Percentiles rank a stretch among this genome's conserved stretches.
phyloP scores from a whole-genome alignment of 2,797 vertebrate species.

The Morus bassanus region DNA sequence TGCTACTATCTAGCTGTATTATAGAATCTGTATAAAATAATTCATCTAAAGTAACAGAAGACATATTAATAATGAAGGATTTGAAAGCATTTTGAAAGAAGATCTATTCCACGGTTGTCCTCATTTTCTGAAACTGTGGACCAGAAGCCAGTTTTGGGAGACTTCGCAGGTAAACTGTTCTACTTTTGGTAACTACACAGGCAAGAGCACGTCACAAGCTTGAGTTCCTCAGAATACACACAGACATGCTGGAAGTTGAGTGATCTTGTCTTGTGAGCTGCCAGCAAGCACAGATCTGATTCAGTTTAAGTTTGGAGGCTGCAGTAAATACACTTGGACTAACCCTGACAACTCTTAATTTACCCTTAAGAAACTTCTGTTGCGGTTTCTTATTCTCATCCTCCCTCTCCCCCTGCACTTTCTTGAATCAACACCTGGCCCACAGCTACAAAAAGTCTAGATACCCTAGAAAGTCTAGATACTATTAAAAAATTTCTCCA shows the following conservation, averaged over 20 bases:
- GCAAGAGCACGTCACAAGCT: neutral
- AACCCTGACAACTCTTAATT: neutral
- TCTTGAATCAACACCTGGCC: neutral
- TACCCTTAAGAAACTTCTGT: neutral
- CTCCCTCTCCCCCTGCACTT: neutral
- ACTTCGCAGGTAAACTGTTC: neutral
- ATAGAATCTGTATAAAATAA: neutral
- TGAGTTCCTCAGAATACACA: neutral
- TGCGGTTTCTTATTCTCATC: neutral
- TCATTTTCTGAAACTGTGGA: neutral
- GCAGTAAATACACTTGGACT: neutral
- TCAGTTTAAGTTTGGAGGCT: neutral
- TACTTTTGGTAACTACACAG: neutral
- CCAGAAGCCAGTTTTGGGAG: neutral
- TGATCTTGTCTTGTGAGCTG: neutral
- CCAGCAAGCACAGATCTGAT: neutral
- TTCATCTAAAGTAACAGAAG: neutral
- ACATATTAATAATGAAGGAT: neutral
- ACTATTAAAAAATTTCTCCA: neutral
- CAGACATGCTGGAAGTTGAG: neutral
- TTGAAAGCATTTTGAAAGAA: neutral
- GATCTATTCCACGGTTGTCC: neutral
- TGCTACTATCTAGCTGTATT: neutral
- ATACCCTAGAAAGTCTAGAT: neutral
- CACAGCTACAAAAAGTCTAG: neutral